Evolutionary conservation across 2,888 invertebrate genomes (phyloP).

Genomic region (Acanthosepion pharaonis): DNA sequence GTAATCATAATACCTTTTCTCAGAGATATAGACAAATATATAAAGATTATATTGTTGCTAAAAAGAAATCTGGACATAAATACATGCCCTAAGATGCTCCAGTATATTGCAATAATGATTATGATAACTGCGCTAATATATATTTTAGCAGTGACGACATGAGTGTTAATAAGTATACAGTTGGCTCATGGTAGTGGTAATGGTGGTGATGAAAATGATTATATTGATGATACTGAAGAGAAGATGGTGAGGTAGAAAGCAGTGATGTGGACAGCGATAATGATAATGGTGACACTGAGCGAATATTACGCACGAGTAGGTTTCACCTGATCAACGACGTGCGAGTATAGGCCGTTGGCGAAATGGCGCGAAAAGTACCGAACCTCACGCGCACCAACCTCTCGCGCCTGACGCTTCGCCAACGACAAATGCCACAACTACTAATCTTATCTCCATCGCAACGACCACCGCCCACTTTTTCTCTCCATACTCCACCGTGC

Average conservation of each 20-base stretch:
- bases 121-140: no score
- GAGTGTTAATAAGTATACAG: no score
- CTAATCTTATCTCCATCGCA: neutral
- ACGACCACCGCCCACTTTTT: no score
- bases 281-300: slow-evolving; percentile 12
- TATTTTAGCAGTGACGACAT: no score
- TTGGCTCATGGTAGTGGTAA: no score
- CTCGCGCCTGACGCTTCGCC: no score
- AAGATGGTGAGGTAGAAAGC: neutral
- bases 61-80: no score
- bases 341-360: neutral
- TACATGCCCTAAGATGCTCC: no score
- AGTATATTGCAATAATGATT: no score
- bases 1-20: no score
- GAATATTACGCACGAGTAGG: neutral
- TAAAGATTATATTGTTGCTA: no score
- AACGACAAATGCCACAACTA: neutral
- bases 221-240: neutral
- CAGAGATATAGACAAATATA: no score
- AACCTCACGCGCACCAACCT: neutral
- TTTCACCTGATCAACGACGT: slow-evolving; percentile 9
- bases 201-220: neutral
- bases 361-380: neutral
- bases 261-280: neutral
- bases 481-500: neutral